These are phyloP conservation scores for Ceyx erithaca DNA, from an alignment of 2,797 vertebrate genomes.

Conservation along the genomic window DNA sequence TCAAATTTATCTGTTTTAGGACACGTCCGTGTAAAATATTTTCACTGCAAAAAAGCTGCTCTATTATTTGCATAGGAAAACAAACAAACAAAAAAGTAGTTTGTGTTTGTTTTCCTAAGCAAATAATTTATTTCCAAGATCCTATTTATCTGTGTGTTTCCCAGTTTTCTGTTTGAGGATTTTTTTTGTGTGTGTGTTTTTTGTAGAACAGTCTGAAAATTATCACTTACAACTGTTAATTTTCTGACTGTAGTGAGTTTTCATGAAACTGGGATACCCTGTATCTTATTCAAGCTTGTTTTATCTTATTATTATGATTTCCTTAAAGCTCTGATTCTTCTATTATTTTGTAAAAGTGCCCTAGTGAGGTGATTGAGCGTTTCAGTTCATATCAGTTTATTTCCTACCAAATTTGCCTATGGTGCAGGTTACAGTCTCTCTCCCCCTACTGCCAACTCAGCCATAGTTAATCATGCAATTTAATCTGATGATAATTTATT, in stretches of 20 bases:
- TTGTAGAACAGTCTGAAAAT: not conserved
- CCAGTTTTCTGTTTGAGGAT: not conserved
- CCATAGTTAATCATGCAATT: not conserved
- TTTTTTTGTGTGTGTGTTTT: not conserved
- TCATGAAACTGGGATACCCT: not conserved
- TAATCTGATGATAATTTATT: conserved; percentile 41
- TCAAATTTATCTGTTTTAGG: not conserved
- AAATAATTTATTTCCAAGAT: not conserved
- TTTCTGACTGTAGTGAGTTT: not conserved
- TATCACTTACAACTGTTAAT: not conserved
- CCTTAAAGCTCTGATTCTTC: not conserved
- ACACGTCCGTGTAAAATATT: not conserved
- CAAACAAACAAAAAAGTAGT: too few species aligned
- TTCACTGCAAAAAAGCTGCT: not conserved
- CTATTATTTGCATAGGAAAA: not conserved
- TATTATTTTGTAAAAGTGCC: not conserved
- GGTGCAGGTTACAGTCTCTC: not conserved
- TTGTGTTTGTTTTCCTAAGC: not conserved
- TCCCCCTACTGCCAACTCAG: not conserved
- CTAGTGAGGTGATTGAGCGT: not conserved
- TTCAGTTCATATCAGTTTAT: not conserved
- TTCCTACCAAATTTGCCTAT: not conserved
- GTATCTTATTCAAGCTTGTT: not conserved
- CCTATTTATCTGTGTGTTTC: not conserved
- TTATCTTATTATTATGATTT: not conserved